A percentile compares a stretch with the other conserved stretches of the same genome.
Evolutionary conservation across 2,113 vertebrate genomes (phyloP).

Genomic region (Otolemur garnettii): DNA sequence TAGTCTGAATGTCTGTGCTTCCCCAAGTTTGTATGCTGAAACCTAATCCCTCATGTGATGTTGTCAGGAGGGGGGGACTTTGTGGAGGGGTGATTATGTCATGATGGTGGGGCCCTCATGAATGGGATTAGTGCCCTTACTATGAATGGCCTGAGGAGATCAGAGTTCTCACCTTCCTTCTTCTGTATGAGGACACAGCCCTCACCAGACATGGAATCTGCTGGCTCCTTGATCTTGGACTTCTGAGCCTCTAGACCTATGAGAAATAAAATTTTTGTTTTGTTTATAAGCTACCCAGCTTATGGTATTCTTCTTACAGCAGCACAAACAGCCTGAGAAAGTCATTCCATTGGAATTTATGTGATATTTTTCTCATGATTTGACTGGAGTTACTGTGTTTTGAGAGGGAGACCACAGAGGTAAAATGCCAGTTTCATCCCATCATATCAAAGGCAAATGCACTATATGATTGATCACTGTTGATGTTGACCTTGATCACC

Average conservation of each 20-base stretch:
- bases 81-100: background rate
- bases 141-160: background rate
- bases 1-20: background rate
- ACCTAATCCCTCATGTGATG: background rate
- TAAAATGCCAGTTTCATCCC: background rate
- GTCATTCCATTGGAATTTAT: background rate
- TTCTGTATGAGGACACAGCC: background rate
- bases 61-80: background rate
- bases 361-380: background rate
- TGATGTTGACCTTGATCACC: background rate
- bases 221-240: background rate
- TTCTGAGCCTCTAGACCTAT: background rate
- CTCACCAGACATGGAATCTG: background rate
- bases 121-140: background rate
- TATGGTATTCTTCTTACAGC: background rate
- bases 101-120: background rate
- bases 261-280: background rate
- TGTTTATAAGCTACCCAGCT: background rate
- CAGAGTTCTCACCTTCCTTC: background rate
- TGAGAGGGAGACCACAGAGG: background rate
- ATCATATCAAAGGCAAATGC: background rate
- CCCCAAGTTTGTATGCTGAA: background rate
- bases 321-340: background rate
- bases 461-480: background rate
- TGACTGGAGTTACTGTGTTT: background rate